Conservation (phyloP, 2,113 vertebrate genomes). For the Diadophis punctatus region DNA sequence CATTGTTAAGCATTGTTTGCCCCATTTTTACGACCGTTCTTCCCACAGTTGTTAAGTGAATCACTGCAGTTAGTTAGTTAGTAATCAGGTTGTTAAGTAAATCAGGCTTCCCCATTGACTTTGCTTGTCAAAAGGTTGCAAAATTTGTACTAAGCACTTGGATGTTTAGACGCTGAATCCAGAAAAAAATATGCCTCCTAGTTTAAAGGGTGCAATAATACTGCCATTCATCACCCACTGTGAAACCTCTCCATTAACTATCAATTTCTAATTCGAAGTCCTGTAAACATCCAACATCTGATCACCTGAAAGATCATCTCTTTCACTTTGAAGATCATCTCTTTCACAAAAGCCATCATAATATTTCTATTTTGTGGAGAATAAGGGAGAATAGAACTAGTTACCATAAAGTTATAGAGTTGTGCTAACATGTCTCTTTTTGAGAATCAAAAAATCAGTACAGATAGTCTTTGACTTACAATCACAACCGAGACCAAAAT, state of each 20-base stretch:
- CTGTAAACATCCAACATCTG: not conserved
- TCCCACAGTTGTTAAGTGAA: no score
- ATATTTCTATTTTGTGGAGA: not conserved
- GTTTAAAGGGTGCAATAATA: not conserved
- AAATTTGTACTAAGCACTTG: not conserved
- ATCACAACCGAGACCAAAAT: not conserved
- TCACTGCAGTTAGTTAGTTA: no score
- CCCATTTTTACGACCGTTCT: no score
- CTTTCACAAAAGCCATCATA: not conserved
- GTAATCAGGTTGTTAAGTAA: no score
- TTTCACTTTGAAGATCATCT: not conserved
- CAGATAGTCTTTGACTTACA: not conserved
- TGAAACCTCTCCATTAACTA: not conserved
- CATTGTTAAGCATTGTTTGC: not conserved
- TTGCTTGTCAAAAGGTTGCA: no score
- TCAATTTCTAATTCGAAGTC: not conserved
- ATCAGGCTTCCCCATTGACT: no score
- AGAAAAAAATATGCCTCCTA: not conserved
- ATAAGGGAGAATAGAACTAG: not conserved
- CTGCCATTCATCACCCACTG: not conserved
- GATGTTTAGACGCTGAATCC: not conserved
- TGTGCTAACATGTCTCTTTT: not conserved
- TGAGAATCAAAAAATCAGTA: not conserved
- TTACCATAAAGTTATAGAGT: not conserved
- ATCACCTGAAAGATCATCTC: not conserved